These are phyloP conservation scores for Benitochromis conjunctus DNA, from an alignment of 2,113 vertebrate genomes.

Conservation along the genomic window DNA sequence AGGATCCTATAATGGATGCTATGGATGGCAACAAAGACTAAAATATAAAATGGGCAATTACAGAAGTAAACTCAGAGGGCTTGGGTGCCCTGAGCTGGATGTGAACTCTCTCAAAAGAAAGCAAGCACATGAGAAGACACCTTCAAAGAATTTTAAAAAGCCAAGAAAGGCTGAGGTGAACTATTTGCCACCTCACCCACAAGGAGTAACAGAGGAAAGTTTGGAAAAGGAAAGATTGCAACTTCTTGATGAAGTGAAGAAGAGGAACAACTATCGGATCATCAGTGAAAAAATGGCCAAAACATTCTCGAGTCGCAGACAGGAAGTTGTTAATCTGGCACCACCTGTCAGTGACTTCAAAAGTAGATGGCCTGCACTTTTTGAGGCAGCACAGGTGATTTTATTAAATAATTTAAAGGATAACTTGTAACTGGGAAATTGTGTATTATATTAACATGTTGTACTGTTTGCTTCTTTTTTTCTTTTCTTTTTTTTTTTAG, in stretches of 20 bases:
- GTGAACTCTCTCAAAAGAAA: neutral
- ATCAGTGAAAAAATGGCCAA: too few relatives aligned
- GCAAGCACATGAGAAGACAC: neutral
- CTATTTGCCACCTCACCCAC: neutral
- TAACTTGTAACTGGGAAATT: neutral
- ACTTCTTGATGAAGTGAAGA: neutral
- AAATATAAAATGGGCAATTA: slow-evolving; percentile 27
- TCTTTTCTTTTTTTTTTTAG: neutral
- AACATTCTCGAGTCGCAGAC: too few relatives aligned
- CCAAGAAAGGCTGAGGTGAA: neutral
- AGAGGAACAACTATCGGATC: neutral
- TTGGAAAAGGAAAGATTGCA: neutral
- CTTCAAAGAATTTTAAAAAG: neutral
- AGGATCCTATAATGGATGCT: neutral
- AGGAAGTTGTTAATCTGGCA: too few relatives aligned
- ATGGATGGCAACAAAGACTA: neutral
- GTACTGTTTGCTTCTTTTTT: too few relatives aligned
- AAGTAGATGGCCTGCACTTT: neutral
- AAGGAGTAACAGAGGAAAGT: neutral
- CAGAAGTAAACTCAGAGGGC: neutral
- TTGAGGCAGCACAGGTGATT: neutral
- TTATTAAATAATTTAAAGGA: neutral
- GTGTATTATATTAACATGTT: too few relatives aligned
- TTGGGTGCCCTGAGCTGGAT: neutral
- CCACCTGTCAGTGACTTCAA: neutral